Base-by-base conservation (phyloP, 92 coral and sea anemone species). In the Actinernus sp. region DNA sequence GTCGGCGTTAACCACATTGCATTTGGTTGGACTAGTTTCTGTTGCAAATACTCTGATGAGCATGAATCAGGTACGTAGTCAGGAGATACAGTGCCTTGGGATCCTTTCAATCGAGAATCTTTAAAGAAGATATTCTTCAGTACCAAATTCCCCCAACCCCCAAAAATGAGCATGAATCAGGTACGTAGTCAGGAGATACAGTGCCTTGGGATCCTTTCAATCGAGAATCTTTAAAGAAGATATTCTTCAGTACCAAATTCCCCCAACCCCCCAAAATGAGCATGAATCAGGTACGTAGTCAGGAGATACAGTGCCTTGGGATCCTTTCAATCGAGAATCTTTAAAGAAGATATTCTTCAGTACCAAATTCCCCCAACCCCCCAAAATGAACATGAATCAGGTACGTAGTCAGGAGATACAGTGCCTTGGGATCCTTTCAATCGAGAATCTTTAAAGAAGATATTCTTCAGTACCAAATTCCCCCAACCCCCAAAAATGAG, bases 101-200 rank as follows among this genome's bases (percentile, higher is more conserved):
- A 36, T 36, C 41, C 41, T 36, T 36, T 14, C 41, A 7, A 14
- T 36, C 14, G n/a, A n/a, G n/a, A n/a, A n/a, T n/a, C n/a, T n/a
- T n/a, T n/a, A n/a, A n/a, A n/a, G n/a, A n/a, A n/a, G n/a, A n/a
- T n/a, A n/a, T n/a, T n/a, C n/a, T n/a, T n/a, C n/a, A n/a, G n/a
- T n/a, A n/a, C n/a, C n/a, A n/a, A n/a, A n/a, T n/a, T n/a, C n/a
- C n/a, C n/a, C n/a, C n/a, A n/a, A n/a, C n/a, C n/a, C n/a, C n/a
- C n/a, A n/a, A n/a, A n/a, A n/a, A 95, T 95, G 99, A 87, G 99
- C 37, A 91, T 95, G 99, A 84, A 92, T 39, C 99, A 95, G 67
- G 79, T 88, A 36, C 41, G 7, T 14, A 36, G 7, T 36, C 41
- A 36, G 7, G 14, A 7, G 41, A 36, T 36, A 36, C 41, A 36